A percentile compares a stretch with the other conserved stretches of the same genome.
phyloP scores from a whole-genome alignment of 2,797 vertebrate species.

The Distichodus sexfasciatus region DNA sequence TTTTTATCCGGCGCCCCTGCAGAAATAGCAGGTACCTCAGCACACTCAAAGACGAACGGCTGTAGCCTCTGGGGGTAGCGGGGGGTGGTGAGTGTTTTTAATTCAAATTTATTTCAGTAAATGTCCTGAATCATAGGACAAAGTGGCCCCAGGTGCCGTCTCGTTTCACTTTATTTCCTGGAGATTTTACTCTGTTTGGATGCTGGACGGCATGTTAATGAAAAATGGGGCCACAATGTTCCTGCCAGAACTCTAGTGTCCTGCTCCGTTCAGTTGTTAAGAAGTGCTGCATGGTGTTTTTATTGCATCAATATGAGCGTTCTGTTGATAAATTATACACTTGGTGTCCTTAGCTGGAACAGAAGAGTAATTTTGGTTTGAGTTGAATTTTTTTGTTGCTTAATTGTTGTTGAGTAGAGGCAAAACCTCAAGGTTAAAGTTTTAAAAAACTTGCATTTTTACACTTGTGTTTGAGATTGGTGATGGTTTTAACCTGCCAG shows the following conservation, averaged over 20 bases:
- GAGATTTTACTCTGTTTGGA: conserved; percentile 44
- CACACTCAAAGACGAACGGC: conserved; percentile 6
- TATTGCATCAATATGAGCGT: no score
- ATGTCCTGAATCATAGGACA: conserved; percentile 65
- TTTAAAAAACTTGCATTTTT: no score
- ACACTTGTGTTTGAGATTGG: no score
- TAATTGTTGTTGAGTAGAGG: no score
- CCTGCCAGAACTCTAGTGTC: background rate
- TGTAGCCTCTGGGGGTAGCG: background rate
- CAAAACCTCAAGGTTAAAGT: no score
- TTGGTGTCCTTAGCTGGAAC: no score
- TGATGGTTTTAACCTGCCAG: no score
- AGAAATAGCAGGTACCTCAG: conserved; percentile 7
- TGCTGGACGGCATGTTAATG: conserved; percentile 27
- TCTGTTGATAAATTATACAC: no score
- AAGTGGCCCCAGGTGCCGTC: conserved; percentile 56
- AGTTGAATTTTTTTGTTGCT: no score
- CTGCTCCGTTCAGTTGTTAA: background rate
- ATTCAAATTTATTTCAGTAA: conserved; percentile 51
- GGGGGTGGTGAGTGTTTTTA: conserved; percentile 13
- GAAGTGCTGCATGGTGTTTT: background rate
- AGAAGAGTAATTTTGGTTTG: no score
- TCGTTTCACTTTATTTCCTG: conserved; percentile 66
- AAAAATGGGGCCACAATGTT: background rate
- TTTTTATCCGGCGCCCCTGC: background rate